Evolutionary conservation across 2,113 vertebrate species (phyloP), one percentile per base, ranked within the genome.

Genomic region (Scytalopus superciliaris): DNA sequence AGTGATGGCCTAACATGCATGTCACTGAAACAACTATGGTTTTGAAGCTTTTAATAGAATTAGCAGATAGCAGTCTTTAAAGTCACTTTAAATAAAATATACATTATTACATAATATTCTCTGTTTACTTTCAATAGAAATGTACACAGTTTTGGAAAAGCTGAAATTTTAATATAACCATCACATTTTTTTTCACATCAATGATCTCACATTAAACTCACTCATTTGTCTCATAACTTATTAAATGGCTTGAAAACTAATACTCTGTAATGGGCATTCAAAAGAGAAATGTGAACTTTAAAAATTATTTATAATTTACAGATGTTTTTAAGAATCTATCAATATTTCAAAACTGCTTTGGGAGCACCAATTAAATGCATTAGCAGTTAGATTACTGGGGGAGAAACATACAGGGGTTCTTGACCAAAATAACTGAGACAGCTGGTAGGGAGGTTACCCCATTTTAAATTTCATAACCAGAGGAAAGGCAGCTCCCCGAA

Each of bases 251-350:
- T 97, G 97, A 97, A 98, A 98, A 98, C 88, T 95, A 98, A 97
- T 96, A 97, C 91, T 94, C 93, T 97, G 96, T 97, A 97, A 87
- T 95, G 96, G 95, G 95, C 94, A 92, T 97, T 98, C 97, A 97
- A 96, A 98, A 97, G 95, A 97, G 93, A 97, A 98, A 97, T 87
- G 59, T 97, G 97, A 98, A 98, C 97, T 97, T 98, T 97, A 95
- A 97, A 96, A 97, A 97, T 97, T 97, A 98, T 97, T 98, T 97
- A 97, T 97, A 98, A 98, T 97, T 97, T 97, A 97, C 97, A 97
- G 89, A 97, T 97, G 91, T 97, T 96, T 96, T 97, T 95, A 55
- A 92, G 97, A 97, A 96, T 97, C 88, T 98, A 97, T 97, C 95
- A 97, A 97, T 97, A 97, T 97, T 97, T 97, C 94, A 95, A 85